Base-by-base conservation (phyloP, 1,140 invertebrate genomes). In the Proctacanthus coquilletti region DNA sequence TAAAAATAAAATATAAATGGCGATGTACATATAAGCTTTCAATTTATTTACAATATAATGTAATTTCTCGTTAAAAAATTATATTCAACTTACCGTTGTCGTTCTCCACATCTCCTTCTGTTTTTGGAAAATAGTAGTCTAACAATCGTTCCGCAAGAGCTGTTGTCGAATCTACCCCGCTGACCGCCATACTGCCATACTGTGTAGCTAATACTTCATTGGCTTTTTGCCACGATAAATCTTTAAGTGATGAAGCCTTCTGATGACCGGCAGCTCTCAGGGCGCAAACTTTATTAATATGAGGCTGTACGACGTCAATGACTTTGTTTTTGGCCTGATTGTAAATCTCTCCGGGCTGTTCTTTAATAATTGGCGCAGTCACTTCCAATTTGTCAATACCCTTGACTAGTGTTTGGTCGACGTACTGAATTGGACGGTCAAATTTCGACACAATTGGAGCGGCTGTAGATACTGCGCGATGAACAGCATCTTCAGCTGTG, bases 271-370 rank as follows among this genome's bases (percentile, higher is more conserved):
- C 70, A 5, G 66, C 64, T 39, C 71, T 71, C 3, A 68, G 69
- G 20, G 61, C 60, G 3, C 64, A 58, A 41, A 65, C 66, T 58
- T 68, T 74, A 37, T 72, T 70, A 27, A 77, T 51, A 30, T 74
- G 71, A 27, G 75, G 74, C 17, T 75, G 66, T 1, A 77, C 59
- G 30, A 67, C 71, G 19, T 66, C 65, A 14, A 67, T 64, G 39
- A 78, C 74, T 34, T 73, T 75, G 31, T 69, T 69, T 50, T 75
- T 77, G 3, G 75, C 75, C 27, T 74, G 73, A 35, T 75, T 73
- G 31, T 75, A 75, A 42, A 82, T 79, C 64, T 77, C 67, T 46
- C 74, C 71, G 2, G 77, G 77, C 29, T 71, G 68, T 41, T 77
- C 70, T 30, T 74, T 74, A 21, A 81, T 74, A 2, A 80, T 63